phyloP scores from a whole-genome alignment of 2,888 invertebrate species.

The Escarpia spicata region DNA sequence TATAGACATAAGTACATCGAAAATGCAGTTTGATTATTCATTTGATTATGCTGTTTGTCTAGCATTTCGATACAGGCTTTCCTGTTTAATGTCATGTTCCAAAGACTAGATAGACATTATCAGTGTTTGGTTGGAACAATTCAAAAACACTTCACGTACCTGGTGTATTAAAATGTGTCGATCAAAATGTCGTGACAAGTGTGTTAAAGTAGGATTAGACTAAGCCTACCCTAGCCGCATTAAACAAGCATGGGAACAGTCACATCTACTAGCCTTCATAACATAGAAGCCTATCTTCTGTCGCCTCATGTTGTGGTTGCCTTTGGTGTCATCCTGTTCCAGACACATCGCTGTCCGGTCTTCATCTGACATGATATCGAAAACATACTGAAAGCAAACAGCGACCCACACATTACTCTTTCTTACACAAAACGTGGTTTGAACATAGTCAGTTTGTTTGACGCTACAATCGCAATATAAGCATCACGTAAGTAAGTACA shows the following conservation, averaged over 20 bases:
- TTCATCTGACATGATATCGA: slow-evolving; percentile 63
- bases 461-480: too few relatives aligned
- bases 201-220: background rate
- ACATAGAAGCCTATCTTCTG: slow-evolving; percentile 65
- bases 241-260: background rate
- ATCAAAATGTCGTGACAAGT: background rate
- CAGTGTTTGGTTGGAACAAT: background rate
- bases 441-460: background rate
- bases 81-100: background rate
- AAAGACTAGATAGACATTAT: background rate
- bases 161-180: background rate
- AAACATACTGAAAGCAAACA: slow-evolving; percentile 61
- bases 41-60: too few relatives aligned
- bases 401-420: background rate
- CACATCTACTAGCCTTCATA: slow-evolving; percentile 56
- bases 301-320: slow-evolving; percentile 54
- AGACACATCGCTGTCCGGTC: slow-evolving; percentile 67
- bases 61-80: background rate
- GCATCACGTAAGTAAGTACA: too few relatives aligned
- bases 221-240: background rate
- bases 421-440: background rate
- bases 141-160: background rate
- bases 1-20: too few relatives aligned
- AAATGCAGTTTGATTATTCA: too few relatives aligned
- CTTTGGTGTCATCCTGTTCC: slow-evolving; percentile 66